Evolutionary conservation across 2,797 vertebrate species (phyloP).

Genomic region (Oceanodroma leucorhoa): DNA sequence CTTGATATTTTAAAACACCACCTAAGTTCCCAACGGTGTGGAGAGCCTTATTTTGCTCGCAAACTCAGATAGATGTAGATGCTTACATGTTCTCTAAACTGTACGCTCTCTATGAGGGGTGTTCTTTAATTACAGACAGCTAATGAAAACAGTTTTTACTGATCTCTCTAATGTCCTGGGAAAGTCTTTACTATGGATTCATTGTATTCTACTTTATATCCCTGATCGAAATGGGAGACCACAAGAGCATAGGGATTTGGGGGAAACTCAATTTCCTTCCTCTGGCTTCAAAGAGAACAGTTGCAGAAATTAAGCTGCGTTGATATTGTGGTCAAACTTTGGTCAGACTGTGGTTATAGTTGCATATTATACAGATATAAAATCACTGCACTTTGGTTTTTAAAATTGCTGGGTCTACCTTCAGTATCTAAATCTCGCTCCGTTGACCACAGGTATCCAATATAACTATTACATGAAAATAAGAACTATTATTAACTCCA

Average conservation of each 20-base stretch:
- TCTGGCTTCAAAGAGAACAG: slow-evolving; percentile 31
- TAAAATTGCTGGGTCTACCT: not conserved
- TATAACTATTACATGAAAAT: not conserved
- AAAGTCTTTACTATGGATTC: slow-evolving; percentile 62
- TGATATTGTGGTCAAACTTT: slow-evolving; percentile 43
- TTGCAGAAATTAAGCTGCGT: slow-evolving; percentile 34
- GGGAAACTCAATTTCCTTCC: slow-evolving; percentile 45
- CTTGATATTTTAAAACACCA: not conserved
- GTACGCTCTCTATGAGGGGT: slow-evolving; percentile 67
- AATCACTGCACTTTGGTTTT: not conserved
- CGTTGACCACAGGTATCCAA: not conserved
- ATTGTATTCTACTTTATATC: slow-evolving; percentile 52
- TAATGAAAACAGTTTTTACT: slow-evolving; percentile 65
- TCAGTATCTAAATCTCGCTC: not conserved
- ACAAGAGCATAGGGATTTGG: slow-evolving; percentile 54
- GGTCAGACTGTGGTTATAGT: not conserved
- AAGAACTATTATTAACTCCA: not conserved
- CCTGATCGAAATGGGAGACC: slow-evolving; percentile 60
- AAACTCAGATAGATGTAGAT: slow-evolving; percentile 23
- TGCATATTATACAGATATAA: not conserved
- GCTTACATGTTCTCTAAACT: slow-evolving; percentile 61
- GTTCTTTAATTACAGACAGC: slow-evolving; percentile 73
- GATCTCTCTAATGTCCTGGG: slow-evolving; percentile 52
- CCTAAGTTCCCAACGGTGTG: slow-evolving; percentile 16
- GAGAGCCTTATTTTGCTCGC: slow-evolving; percentile 60